phyloP scores from a whole-genome alignment of 2,797 vertebrate genomes.

The Arnoldichthys spilopterus region DNA sequence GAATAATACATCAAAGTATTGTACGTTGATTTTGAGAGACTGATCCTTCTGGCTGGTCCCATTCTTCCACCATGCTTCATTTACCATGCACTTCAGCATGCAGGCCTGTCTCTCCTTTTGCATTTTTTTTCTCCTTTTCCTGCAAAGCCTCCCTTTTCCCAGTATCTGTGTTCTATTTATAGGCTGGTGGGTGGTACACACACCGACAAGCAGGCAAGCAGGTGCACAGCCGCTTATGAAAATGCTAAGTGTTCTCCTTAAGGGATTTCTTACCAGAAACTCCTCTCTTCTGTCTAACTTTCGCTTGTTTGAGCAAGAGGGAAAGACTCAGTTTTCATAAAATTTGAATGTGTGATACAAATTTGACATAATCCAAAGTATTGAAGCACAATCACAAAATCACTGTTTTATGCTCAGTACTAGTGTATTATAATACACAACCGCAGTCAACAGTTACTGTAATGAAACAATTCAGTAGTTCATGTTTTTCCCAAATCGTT shows the following conservation, averaged over 20 bases:
- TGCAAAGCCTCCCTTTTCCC: background rate
- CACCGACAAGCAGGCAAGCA: background rate
- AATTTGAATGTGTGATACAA: no score
- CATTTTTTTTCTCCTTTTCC: background rate
- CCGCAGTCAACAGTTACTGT: no score
- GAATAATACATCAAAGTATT: no score
- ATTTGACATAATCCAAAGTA: no score
- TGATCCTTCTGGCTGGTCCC: no score
- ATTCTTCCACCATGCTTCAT: no score
- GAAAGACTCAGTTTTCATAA: background rate
- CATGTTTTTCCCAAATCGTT: no score
- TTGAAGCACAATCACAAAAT: no score
- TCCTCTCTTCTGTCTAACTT: background rate
- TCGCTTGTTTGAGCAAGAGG: background rate
- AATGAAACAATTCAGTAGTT: no score
- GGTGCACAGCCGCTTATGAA: conserved; percentile 22
- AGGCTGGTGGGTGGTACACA: background rate
- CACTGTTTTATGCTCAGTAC: no score
- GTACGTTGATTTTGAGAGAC: background rate
- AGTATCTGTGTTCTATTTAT: conserved; percentile 13
- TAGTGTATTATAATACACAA: no score
- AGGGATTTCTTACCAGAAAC: background rate
- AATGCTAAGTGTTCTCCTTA: background rate
- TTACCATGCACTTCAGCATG: background rate
- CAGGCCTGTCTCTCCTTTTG: conserved; percentile 25